Evolutionary conservation across 2,113 vertebrate genomes (phyloP), one percentile per base, ranked within the genome.

Genomic region (Pitta sordida): DNA sequence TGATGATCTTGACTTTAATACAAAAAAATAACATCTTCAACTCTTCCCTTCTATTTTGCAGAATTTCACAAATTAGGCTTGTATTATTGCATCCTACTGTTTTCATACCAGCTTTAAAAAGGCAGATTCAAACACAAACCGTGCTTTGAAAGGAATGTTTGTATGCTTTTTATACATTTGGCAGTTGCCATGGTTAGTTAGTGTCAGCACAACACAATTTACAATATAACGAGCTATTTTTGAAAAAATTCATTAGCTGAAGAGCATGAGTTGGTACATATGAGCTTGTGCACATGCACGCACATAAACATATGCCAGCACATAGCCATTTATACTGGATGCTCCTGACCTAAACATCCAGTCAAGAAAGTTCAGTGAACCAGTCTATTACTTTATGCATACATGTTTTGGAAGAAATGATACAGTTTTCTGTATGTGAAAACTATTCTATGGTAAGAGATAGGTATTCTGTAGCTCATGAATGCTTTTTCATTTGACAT

Each of bases 161-260:
- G 49, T 80, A 36, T 73, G 37, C 36, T 80, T 94, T 91, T 92
- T 74, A 88, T 81, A n/a, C 21, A 51, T 78, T 84, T 93, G 91
- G 71, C 86, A 88, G 77, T 92, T 92, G 64, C 77, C 80, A 75
- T 44, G 48, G 64, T 88, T 91, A 78, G 84, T 95, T 93, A 84
- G 70, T 75, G 46, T 93, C 86, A 81, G 60, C 63, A 48, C 63
- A 88, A 75, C 77, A 91, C 27, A 59, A 64, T 86, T 93, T 88
- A 78, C 22, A 67, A 64, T 52, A 65, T 48, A 93, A 83, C 77
- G 71, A 86, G 37, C 63, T 93, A 86, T 93, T 92, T 93, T 77
- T 73, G 86, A 65, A 34, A 77, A 88, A 90, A 88, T 62, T 88
- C 24, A 44, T 88, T 92, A 90, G 68, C 86, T 67, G 10, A 64